Evolutionary conservation across 2,797 vertebrate genomes (phyloP), one percentile per base, ranked within the genome.

Genomic region (Thalassophryne amazonica): DNA sequence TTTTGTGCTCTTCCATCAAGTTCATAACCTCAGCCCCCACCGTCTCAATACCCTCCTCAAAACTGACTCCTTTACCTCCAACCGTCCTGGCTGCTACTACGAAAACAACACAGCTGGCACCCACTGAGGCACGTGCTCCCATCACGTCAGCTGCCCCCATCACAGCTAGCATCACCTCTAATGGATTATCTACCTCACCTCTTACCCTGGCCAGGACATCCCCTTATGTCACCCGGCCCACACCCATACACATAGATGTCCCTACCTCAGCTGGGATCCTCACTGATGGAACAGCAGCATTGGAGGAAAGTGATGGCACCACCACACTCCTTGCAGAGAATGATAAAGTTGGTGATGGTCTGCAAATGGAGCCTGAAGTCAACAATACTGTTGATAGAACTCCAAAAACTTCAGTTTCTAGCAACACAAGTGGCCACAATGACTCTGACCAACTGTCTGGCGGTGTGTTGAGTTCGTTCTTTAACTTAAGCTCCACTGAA

Each of bases 11-110:
- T 74, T 63, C 51, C 56, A 80, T 75, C 68, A 80, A 92, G 91
- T 90, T 86, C 68, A 84, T 73, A 76, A 75, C 73, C 4, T 75
- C 81, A 38, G 69, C 85, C 39, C 81, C 3, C 75, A 73, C 76
- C 73, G 83, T 34, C 53, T 67, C 82, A 57, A 70, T 69, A 49
- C 72, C 88, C 38, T 61, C 54, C 60, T 81, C 74, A 63, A 72
- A 45, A 54, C 45, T 52, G 30, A 57, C 60, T 39, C 56, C 48
- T 35, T 52, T 17, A 0, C 73, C 78, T 46, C 54, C 73, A 0
- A 78, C 85, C 15, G 51, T 62, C 34, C 35, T 22, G 21, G 17
- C 54, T 23, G 30, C 59, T 30, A 3, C 74, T 17, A 29, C 55
- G 20, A 27, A 54, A 16, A 84, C 69, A 0, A 39, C 48, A 50